These are phyloP conservation scores for Dasyprocta punctata DNA, from an alignment of 2,113 vertebrate species.

Conservation along the genomic window DNA sequence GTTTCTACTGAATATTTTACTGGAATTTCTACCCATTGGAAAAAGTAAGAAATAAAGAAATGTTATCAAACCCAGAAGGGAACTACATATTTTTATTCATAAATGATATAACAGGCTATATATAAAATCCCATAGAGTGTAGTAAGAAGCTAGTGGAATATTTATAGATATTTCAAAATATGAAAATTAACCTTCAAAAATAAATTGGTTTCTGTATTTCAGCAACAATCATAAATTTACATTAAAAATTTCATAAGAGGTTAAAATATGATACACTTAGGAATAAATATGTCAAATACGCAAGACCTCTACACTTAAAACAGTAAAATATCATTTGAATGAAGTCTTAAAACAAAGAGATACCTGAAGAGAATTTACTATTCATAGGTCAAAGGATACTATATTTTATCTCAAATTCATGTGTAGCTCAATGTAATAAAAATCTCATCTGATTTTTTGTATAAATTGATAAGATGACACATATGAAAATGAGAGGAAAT, in stretches of 20 bases:
- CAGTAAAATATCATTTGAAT: neutral
- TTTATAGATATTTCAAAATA: neutral
- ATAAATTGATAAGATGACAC: neutral
- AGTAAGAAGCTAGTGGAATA: neutral
- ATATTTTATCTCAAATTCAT: neutral
- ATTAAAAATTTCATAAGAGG: neutral
- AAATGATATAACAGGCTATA: neutral
- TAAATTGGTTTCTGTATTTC: neutral
- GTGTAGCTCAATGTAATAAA: neutral
- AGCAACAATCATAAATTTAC: neutral
- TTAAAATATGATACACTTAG: neutral
- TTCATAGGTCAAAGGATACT: neutral
- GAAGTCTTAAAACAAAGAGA: neutral
- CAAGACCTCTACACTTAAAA: neutral
- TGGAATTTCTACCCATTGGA: neutral
- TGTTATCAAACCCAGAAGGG: neutral
- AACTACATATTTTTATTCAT: neutral
- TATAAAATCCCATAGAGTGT: neutral
- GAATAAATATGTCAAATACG: neutral
- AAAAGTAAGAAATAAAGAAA: neutral
- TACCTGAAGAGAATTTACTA: neutral
- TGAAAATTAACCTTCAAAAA: neutral
- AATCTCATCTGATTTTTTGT: neutral
- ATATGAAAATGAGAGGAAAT: neutral
- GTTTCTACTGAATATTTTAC: neutral